Evolutionary conservation across 2,888 invertebrate genomes (phyloP), one percentile per base, ranked within the genome.

Genomic region (Neuroscelio doddi): DNA sequence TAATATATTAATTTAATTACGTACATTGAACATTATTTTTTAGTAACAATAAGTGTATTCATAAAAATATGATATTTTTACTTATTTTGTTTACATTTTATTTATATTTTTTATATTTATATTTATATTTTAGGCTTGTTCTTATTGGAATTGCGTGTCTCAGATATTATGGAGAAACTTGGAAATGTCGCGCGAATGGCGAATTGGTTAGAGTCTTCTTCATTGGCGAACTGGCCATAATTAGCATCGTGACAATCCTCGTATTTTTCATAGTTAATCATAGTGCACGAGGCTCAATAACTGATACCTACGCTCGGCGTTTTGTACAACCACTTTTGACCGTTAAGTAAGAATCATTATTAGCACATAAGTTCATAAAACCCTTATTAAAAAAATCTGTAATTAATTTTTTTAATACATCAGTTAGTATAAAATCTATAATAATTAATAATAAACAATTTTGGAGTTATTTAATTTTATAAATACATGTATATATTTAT

Each of bases 251-350:
- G 51, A 88, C 91, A 79, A 80, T 92, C 69, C 86, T 92, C 27
- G 85, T 92, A 64, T 87, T 90, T 36, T 88, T 88, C 17, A 86
- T 93, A 69, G 90, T 92, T 27, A 90, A 90, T 80, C 89, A 91
- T 72, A 92, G 92, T 69, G 90, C 91, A 8, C 88, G 90, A 73
- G 96, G 96, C 21, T 91, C 93, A 63, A 93, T 95, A 73, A 91
- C 92, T 63, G 92, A 94, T 71, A 89, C 90, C 17, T 87, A 89
- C 51, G 89, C 91, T 3, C 87, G 95, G 70, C 88, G 89, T 75
- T 87, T 88, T 74, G 92, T 95, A 8, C 88, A 92, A 4, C 90
- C 90, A 24, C 86, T 94, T 45, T 85, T 94, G 16, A 89, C 93
- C 70, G 78, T 91, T 74, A 93, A 93, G 91, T 91, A 72, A 80